phyloP scores from a whole-genome alignment of 2,888 invertebrate species.

The Amphimallon solstitiale region DNA sequence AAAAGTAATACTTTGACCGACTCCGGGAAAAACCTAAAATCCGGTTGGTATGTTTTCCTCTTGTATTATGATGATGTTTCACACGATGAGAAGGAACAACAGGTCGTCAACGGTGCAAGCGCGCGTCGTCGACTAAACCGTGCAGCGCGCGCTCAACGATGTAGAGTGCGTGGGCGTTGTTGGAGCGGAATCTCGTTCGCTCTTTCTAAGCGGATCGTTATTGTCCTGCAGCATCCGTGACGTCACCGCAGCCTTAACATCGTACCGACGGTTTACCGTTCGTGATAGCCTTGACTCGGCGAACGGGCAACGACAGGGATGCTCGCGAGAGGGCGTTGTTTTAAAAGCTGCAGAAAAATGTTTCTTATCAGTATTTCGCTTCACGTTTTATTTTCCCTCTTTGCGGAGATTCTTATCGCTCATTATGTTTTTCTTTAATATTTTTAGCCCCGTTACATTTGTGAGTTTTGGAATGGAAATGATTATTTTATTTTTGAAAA shows the following conservation, averaged over 20 bases:
- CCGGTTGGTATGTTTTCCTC: too few relatives aligned
- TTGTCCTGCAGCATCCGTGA: constrained; percentile 60
- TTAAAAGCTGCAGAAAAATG: background rate
- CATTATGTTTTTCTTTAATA: too few relatives aligned
- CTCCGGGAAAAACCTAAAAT: too few relatives aligned
- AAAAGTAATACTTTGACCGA: too few relatives aligned
- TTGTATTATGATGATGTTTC: background rate
- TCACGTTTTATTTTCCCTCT: too few relatives aligned
- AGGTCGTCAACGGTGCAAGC: constrained; percentile 53
- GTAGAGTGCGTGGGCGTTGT: constrained; percentile 54
- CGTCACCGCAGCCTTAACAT: constrained; percentile 50
- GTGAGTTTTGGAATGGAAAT: too few relatives aligned
- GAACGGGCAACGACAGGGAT: background rate
- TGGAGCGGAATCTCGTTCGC: constrained; percentile 42
- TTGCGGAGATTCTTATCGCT: too few relatives aligned
- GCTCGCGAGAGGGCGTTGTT: background rate
- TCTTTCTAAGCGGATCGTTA: constrained; percentile 57
- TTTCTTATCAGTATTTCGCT: background rate
- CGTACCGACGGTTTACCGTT: too few relatives aligned
- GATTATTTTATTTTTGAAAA: too few relatives aligned
- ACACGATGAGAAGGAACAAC: constrained; percentile 51
- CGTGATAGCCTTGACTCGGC: background rate
- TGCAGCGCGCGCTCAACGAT: constrained; percentile 47
- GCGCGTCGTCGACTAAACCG: constrained; percentile 54
- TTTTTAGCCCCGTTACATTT: too few relatives aligned